Conservation (phyloP, 1,140 invertebrate genomes). For the Leptinotarsa texana region DNA sequence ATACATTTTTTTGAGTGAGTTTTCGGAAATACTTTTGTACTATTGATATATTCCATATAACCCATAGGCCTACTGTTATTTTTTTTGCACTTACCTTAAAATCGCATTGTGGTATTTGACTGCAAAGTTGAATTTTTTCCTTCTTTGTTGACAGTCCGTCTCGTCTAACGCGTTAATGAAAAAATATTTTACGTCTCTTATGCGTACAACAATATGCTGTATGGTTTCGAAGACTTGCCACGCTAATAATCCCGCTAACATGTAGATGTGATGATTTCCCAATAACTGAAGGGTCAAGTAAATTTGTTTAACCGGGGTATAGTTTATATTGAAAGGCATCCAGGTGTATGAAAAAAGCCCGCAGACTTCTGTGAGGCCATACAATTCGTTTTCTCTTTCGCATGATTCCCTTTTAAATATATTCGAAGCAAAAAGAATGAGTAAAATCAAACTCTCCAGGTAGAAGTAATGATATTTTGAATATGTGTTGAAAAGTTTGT, state of each 20-base stretch:
- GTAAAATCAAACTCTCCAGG: background rate
- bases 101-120: constrained; percentile 24
- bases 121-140: constrained; percentile 18
- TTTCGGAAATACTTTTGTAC: no score
- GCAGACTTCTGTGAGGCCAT: constrained; percentile 22
- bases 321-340: constrained; percentile 28
- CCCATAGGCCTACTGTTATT: no score
- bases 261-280: constrained; percentile 4
- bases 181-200: constrained; percentile 12
- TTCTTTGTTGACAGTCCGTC: constrained; percentile 3
- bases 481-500: constrained; percentile 14
- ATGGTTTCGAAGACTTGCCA: constrained; percentile 20
- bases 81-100: background rate
- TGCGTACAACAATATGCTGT: constrained; percentile 19
- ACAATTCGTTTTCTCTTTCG: constrained; percentile 12
- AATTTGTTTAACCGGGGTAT: constrained; percentile 26
- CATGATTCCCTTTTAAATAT: background rate
- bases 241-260: constrained; percentile 7
- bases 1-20: no score
- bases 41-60: no score
- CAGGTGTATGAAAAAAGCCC: constrained; percentile 27
- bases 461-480: constrained; percentile 11
- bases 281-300: constrained; percentile 20
- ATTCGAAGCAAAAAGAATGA: background rate
- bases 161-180: constrained; percentile 14